phyloP scores from a whole-genome alignment of 2,113 vertebrate genomes.

The Cyanoliseus patagonus region DNA sequence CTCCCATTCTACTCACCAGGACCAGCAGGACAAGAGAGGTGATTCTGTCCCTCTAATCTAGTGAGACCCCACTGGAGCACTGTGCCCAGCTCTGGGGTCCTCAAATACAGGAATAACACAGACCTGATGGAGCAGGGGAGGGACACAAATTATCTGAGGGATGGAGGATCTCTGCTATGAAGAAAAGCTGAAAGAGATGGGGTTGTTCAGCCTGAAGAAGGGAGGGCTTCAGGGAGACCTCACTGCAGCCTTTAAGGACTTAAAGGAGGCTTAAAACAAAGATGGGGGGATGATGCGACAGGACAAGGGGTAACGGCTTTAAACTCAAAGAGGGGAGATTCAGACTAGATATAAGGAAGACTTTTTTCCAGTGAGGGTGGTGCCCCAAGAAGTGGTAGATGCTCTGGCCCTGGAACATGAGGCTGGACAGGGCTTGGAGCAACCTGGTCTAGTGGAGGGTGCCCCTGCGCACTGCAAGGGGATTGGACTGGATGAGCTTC shows the following conservation, averaged over 20 bases:
- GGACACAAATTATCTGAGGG: background rate
- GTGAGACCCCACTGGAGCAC: background rate
- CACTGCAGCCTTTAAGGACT: background rate
- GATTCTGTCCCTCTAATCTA: background rate
- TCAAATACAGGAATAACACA: background rate
- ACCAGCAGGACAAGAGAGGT: background rate
- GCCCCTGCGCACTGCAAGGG: background rate
- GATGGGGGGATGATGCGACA: background rate
- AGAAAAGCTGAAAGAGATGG: background rate
- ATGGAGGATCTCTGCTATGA: background rate
- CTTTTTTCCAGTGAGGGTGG: background rate
- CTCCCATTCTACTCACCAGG: background rate
- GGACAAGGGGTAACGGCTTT: background rate
- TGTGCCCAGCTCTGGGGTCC: background rate
- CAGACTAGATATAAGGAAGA: background rate
- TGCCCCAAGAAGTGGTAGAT: too few species aligned
- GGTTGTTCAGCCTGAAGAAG: background rate
- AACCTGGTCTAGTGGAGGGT: background rate
- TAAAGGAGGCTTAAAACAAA: background rate
- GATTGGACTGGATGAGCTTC: background rate
- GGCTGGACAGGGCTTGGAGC: fast-evolving
- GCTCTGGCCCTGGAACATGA: background rate
- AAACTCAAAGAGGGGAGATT: background rate
- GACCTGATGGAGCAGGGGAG: background rate
- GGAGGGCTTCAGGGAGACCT: background rate